Base-by-base conservation (phyloP, 2,888 invertebrate species). In the Trissolcus japonicus region DNA sequence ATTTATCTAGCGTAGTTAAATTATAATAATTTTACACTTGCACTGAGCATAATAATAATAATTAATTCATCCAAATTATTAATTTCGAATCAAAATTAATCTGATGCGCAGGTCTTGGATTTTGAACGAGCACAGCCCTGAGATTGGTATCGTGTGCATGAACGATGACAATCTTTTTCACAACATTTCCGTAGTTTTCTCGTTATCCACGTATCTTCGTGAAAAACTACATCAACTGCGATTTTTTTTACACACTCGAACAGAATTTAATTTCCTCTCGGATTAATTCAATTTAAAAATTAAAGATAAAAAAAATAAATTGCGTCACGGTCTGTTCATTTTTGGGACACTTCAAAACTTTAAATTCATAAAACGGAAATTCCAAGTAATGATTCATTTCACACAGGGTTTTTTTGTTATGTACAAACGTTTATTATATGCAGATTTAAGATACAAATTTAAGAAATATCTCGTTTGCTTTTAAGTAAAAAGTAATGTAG, bases 111-210 rank as follows among this genome's bases (percentile, higher is more conserved):
- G 46, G 11, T 14, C 6, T 17, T 51, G 13, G 51, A 17, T 11
- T 51, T 51, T 19, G 51, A 51, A 41, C 4, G 9, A 21, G 46
- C 40, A 63, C 63, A 43, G 43, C 19, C 21, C 63, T 63, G 63
- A 25, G 19, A 25, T 54, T 54, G 43, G 54, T 54, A 63, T 41
- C 63, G 46, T 63, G 54, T 63, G 63, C 63, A 63, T 43, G 29
- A 1, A 43, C 17, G 63, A 63, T 53, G 63, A 9, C 54, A 63
- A 54, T 63, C 17, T 51, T 46, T 63, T 63, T 53, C 11, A 40
- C 40, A 35, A 54, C 43, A 53, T 35, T 40, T 29, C 43, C 21
- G 48, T 63, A 13, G 25, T 54, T 53, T 41, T 19, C 46, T 40
- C 53, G 13, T 53, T 19, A 17, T 19, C n/a, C 2, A 19, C 35